Percentiles rank a stretch among this genome's conserved stretches.
Conservation (phyloP, 1,140 invertebrate species). For the Saxidomus purpurata region DNA sequence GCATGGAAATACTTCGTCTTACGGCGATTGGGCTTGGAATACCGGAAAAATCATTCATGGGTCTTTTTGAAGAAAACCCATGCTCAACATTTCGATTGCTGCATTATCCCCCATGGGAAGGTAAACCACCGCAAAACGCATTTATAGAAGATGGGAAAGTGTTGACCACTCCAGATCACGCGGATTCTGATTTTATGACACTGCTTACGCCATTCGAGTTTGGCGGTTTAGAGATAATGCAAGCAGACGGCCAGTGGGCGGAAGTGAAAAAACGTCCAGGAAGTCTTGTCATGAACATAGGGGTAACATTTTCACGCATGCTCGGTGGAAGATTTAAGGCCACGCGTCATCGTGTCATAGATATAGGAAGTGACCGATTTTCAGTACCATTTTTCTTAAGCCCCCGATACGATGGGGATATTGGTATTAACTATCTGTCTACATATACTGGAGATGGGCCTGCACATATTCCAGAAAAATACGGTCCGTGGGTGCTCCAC, state of each 20-base stretch:
- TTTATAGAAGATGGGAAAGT: constrained; percentile 71
- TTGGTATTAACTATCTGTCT: constrained; percentile 69
- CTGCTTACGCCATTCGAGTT: constrained; percentile 77
- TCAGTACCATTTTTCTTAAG: constrained; percentile 79
- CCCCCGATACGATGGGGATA: constrained; percentile 72
- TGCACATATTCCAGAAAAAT: constrained; percentile 65
- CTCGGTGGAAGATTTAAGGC: constrained; percentile 76
- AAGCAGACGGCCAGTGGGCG: constrained; percentile 69
- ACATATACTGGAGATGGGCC: constrained; percentile 35
- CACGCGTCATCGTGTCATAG: constrained; percentile 77
- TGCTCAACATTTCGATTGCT: constrained; percentile 76
- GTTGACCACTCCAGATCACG: constrained; percentile 74
- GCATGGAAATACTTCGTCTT: constrained; percentile 75
- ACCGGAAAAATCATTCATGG: constrained; percentile 72
- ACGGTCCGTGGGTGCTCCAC: constrained; percentile 69
- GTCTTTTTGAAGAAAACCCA: constrained; percentile 73
- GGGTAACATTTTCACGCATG: constrained; percentile 76
- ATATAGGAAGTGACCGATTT: constrained; percentile 73
- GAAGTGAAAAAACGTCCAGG: constrained; percentile 72
- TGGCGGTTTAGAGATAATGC: constrained; percentile 73
- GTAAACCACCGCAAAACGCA: constrained; percentile 65
- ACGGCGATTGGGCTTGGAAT: constrained; percentile 73
- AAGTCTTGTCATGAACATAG: constrained; percentile 80
- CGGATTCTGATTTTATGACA: constrained; percentile 78
- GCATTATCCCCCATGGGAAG: constrained; percentile 77